Evolutionary conservation across 2,888 invertebrate genomes (phyloP).

Genomic region (Diabrotica balteata): DNA sequence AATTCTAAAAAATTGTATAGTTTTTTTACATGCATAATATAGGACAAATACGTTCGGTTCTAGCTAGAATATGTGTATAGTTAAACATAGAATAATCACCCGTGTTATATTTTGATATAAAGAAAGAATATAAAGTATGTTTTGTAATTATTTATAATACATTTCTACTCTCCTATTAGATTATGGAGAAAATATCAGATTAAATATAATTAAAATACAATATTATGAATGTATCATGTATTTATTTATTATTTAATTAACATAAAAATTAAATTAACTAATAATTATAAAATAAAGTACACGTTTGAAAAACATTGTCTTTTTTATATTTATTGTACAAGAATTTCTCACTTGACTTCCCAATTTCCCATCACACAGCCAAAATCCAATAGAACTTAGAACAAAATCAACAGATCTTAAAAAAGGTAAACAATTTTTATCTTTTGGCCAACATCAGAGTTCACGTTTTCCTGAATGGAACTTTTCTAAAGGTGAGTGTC

Average conservation of each 20-base stretch:
- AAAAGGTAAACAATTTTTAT: too few relatives aligned
- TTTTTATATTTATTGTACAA: neutral
- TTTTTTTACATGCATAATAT: too few relatives aligned
- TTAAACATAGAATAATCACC: neutral
- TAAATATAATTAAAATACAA: neutral
- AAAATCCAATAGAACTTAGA: too few relatives aligned
- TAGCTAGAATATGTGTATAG: too few relatives aligned
- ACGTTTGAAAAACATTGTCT: neutral
- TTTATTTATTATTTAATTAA: conserved; percentile 11
- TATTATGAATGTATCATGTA: conserved; percentile 6
- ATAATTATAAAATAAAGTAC: conserved; percentile 6
- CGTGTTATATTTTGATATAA: neutral
- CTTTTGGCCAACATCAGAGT: too few relatives aligned
- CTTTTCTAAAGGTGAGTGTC: too few relatives aligned
- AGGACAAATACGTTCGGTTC: too few relatives aligned
- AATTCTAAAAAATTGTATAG: too few relatives aligned
- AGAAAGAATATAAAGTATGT: neutral
- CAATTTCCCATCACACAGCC: too few relatives aligned
- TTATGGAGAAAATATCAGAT: conserved; percentile 1
- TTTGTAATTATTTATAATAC: too few relatives aligned
- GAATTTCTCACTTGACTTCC: neutral
- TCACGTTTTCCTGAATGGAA: too few relatives aligned
- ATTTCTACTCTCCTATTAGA: neutral
- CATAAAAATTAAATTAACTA: neutral
- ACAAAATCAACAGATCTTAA: too few relatives aligned